Percentiles rank a stretch among this genome's conserved stretches.
Conservation (phyloP, 2,888 invertebrate species). For the Tetragonula carbonaria region DNA sequence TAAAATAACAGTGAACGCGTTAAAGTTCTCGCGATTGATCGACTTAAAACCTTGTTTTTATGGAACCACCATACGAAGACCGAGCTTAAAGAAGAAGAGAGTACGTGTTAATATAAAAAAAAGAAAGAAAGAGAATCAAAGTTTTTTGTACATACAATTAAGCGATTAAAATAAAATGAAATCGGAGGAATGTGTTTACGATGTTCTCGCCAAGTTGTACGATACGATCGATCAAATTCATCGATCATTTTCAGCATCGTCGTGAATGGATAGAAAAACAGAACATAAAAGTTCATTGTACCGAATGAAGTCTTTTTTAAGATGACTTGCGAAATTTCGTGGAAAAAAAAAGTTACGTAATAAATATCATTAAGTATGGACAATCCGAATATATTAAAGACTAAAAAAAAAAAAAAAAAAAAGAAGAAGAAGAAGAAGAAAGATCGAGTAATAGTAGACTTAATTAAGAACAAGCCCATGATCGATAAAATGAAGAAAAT, state of each 20-base stretch:
- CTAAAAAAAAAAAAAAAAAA: constrained; percentile 37
- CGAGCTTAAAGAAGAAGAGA: constrained; percentile 43
- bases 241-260: constrained; percentile 38
- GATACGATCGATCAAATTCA: constrained; percentile 11
- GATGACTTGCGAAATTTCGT: constrained; percentile 60
- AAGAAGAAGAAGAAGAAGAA: neutral
- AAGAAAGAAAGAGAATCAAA: constrained; percentile 62
- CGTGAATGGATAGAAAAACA: constrained; percentile 8
- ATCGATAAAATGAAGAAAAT: constrained; percentile 43
- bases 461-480: constrained; percentile 55
- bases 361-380: constrained; percentile 80
- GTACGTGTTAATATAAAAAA: constrained; percentile 28
- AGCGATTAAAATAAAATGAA: constrained; percentile 41
- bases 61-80: constrained; percentile 23
- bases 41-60: constrained; percentile 25
- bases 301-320: constrained; percentile 44
- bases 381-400: constrained; percentile 78
- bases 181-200: constrained; percentile 47
- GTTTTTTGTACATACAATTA: constrained; percentile 70
- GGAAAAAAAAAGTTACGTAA: constrained; percentile 65
- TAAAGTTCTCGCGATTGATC: constrained; percentile 23
- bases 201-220: constrained; percentile 37
- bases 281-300: constrained; percentile 29
- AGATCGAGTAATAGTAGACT: constrained; percentile 62
- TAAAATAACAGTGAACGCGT: constrained; percentile 22